Conservation (phyloP, 2,888 invertebrate genomes). For the Mesochorus sp. region DNA sequence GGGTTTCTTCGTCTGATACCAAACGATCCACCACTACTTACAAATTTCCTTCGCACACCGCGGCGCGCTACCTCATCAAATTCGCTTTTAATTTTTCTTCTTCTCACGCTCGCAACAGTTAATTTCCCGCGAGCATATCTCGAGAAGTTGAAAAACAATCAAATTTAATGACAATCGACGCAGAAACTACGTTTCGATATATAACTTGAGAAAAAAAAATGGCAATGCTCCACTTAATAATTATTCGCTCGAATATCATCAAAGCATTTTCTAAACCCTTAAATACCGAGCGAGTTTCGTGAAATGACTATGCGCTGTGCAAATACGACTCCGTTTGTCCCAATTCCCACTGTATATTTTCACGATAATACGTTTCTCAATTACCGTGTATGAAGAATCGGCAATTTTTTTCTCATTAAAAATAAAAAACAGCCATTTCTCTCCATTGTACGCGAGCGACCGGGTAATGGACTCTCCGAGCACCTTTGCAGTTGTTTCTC, state of each 20-base stretch:
- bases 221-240: neutral
- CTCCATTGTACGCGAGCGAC: neutral
- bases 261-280: neutral
- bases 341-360: conserved; percentile 15
- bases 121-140: too few relatives aligned
- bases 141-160: too few relatives aligned
- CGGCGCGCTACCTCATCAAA: neutral
- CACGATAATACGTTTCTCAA: neutral
- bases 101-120: neutral
- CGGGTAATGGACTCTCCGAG: neutral
- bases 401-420: conserved; percentile 4
- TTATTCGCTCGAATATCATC: neutral
- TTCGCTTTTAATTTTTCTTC: neutral
- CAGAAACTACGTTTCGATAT: too few relatives aligned
- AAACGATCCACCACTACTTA: conserved; percentile 23
- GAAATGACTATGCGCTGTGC: neutral
- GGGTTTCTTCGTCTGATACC: conserved; percentile 14
- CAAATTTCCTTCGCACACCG: neutral
- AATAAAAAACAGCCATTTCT: neutral
- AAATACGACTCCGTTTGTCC: neutral
- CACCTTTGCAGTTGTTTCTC: conserved; percentile 1
- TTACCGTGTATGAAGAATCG: neutral
- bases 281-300: neutral
- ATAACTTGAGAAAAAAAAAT: neutral
- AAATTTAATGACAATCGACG: too few relatives aligned